A percentile compares a stretch with the other conserved stretches of the same genome.
phyloP scores from a whole-genome alignment of 2,888 invertebrate genomes.

The Ophonus ardosiacus region DNA sequence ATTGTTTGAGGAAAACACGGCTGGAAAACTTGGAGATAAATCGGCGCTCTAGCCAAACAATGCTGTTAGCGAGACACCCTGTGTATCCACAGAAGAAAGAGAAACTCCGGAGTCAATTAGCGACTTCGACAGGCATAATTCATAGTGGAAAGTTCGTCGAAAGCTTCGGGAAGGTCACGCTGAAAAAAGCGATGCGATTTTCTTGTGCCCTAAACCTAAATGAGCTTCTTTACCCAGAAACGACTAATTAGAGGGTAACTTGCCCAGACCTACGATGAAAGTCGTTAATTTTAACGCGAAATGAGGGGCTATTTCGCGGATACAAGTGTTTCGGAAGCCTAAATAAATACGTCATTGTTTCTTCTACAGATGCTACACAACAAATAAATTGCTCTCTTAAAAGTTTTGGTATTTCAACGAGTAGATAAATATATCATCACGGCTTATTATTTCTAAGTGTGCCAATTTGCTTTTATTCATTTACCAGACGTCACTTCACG shows the following conservation, averaged over 20 bases:
- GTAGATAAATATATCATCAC: too few relatives aligned
- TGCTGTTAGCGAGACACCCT: not conserved
- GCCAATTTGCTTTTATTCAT: too few relatives aligned
- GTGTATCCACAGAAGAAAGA: constrained; percentile 15
- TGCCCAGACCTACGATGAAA: not conserved
- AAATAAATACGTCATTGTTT: not conserved
- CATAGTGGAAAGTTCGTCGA: constrained; percentile 21
- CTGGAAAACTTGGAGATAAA: constrained; percentile 18
- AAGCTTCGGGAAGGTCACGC: constrained; percentile 1
- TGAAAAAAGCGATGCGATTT: constrained; percentile 17
- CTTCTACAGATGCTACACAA: not conserved
- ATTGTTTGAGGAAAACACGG: constrained; percentile 38
- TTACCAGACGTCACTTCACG: too few relatives aligned
- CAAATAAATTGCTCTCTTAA: too few relatives aligned
- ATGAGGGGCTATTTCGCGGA: not conserved
- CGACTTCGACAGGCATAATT: constrained; percentile 46
- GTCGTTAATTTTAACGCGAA: constrained; percentile 16
- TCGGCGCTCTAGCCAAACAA: constrained; percentile 20
- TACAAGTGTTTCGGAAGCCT: not conserved
- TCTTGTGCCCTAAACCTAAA: constrained; percentile 16
- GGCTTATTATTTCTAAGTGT: too few relatives aligned
- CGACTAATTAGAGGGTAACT: constrained; percentile 17
- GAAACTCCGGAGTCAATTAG: constrained; percentile 28
- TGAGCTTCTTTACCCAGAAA: constrained; percentile 26
- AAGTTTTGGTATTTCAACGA: too few relatives aligned